These are phyloP conservation scores for Gallinago nigripennis DNA, from an alignment of 2,797 vertebrate genomes.

Conservation along the genomic window DNA sequence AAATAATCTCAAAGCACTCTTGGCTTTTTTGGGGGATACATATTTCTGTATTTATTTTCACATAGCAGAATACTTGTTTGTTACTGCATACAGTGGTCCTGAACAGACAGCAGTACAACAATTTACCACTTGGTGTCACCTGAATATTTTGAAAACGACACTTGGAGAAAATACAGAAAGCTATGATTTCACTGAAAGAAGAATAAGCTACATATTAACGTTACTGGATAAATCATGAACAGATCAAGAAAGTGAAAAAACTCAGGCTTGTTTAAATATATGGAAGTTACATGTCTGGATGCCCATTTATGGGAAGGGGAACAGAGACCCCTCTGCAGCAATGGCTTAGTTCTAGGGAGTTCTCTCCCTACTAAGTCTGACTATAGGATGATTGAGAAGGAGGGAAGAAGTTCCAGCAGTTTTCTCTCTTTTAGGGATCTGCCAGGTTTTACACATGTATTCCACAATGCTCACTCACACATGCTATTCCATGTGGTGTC, in stretches of 20 bases:
- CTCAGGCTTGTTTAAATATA: background rate
- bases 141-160: background rate
- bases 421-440: background rate
- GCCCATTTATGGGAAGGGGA: background rate
- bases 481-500: background rate
- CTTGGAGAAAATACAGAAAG: background rate
- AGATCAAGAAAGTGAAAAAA: background rate
- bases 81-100: background rate
- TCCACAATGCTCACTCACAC: background rate
- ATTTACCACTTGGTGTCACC: conserved; percentile 58
- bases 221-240: background rate
- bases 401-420: background rate
- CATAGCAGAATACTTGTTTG: background rate
- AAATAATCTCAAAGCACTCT: background rate
- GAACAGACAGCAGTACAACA: conserved; percentile 28
- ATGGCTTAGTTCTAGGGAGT: background rate
- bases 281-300: background rate
- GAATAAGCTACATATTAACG: background rate
- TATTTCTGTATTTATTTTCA: background rate
- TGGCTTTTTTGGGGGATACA: accelerated
- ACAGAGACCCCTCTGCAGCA: background rate
- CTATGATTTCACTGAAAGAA: background rate
- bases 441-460: background rate
- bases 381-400: background rate
- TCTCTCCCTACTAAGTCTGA: background rate